phyloP scores from a whole-genome alignment of 2,888 invertebrate genomes.

The Orthonychiurus folsomi region DNA sequence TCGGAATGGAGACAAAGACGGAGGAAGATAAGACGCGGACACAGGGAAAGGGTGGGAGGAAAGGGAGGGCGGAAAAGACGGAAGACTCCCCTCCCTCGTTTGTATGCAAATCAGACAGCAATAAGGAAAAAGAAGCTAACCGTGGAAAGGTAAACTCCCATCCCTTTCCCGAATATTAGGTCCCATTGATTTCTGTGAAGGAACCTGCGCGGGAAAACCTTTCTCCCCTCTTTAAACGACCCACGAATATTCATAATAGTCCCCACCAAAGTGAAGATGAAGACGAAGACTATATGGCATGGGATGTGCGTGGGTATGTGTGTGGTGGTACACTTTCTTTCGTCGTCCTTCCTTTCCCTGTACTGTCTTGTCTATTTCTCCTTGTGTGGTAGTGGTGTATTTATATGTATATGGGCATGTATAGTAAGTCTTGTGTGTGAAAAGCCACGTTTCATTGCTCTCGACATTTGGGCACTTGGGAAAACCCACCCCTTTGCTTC shows the following conservation, averaged over 20 bases:
- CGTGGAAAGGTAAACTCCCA: conserved; percentile 14
- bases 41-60: conserved; percentile 7
- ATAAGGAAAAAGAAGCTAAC: neutral
- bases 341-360: too few relatives aligned
- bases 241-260: neutral
- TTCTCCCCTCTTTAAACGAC: neutral
- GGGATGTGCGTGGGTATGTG: too few relatives aligned
- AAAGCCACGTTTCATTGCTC: too few relatives aligned
- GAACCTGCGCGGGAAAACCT: neutral
- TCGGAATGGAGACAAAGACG: neutral
- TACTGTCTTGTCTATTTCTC: too few relatives aligned
- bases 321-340: too few relatives aligned
- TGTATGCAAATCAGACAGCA: conserved; percentile 37
- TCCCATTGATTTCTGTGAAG: conserved; percentile 11
- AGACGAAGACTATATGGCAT: too few relatives aligned
- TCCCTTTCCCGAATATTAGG: conserved; percentile 10
- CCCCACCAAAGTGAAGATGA: too few relatives aligned
- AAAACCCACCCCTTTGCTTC: too few relatives aligned
- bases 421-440: too few relatives aligned
- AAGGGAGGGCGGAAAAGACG: conserved; percentile 12
- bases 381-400: too few relatives aligned
- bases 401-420: too few relatives aligned
- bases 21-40: neutral
- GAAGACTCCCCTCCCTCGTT: conserved; percentile 29
- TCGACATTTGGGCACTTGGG: too few relatives aligned